Evolutionary conservation across 2,797 vertebrate genomes (phyloP), one percentile per base, ranked within the genome.

Genomic region (Denticeps clupeoides): DNA sequence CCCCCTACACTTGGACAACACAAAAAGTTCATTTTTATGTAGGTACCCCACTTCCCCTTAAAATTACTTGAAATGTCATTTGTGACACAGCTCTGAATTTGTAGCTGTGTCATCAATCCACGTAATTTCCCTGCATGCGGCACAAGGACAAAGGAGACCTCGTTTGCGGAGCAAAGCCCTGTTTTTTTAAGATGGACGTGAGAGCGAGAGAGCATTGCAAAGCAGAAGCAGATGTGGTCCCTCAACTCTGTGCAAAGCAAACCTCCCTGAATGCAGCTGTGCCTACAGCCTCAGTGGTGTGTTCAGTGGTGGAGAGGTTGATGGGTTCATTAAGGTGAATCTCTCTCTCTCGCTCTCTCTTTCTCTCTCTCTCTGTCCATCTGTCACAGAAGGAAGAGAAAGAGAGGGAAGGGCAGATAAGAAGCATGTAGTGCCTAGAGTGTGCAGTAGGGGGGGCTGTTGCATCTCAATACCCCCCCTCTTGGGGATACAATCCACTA

Each of bases 181-280:
- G n/a, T 59, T 56, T 71, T 74, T 72, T 75, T 64, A 73, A 75
- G 66, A 68, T 25, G 29, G 49, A 28, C 44, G 21, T 25, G 42
- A 15, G n/a, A 33, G 26, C n/a, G 50, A 59, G 53, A 63, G 49
- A 60, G 63, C 67, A 58, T 66, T 60, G 45, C 52, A 75, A 80
- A 81, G 54, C 63, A 66, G 68, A 75, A 72, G 59, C 78, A 81
- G 74, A 78, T 81, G 79, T 76, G 67, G 55, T 62, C 63, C 16
- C 19, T 12, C 13, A n/a, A 56, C 28, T 56, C 16, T 13, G 41
- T 66, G 62, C 48, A 45, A 73, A 63, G 68, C 69, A 68, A 73
- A 74, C 63, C 53, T 45, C 45, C 23, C 77, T 67, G 79, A 82
- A 77, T 77, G 69, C 59, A 45, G 29, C 2, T 41, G 52, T n/a